Base-by-base conservation (phyloP, 1,140 invertebrate species). In the Odontomachus brunneus region DNA sequence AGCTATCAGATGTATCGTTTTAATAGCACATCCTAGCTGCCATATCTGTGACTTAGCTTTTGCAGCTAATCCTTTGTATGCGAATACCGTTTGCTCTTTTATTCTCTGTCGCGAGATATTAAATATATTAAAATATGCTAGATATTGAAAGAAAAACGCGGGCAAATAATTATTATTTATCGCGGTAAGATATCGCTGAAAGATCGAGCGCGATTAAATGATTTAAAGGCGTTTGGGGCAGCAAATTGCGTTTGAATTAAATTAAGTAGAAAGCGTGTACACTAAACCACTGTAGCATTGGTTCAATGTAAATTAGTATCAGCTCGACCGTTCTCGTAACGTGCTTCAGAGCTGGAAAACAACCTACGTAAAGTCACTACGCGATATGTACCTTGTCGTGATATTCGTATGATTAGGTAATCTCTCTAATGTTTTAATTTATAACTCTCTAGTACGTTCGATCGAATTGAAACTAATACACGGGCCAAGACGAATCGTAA, bases 301-400 rank as follows among this genome's bases (percentile, higher is more conserved):
- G 7, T 38, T 65, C 9, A 33, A 65, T 24, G 63, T 44, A 65
- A 44, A 65, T 65, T 22, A 22, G n/a, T 65, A 48, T 48, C n/a
- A n/a, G 5, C n/a, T 48, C 44, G 38, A 44, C 3, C 12, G 19
- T 19, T 65, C 33, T 65, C 38, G 38, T 62, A 60, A 63, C 62
- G 33, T 44, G 15, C 26, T 62, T 62, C 15, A 62, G 59, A 29
- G 38, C 38, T 48, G 19, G 1, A 22, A 19, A 65, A 44, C 33
- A 11, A 1, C n/a, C 33, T n/a, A 48, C 33, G 17, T 48, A 65
- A 17, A 38, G 22, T n/a, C n/a, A 11, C 4, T 3, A 44, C 38
- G 38, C 38, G 38, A 7, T 11, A 44, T 15, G 33, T 12, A 65
- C 19, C 63, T 12, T 22, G 11, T 15, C n/a, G 24, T 9, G n/a